These are phyloP conservation scores for Gracilinanus agilis DNA, from an alignment of 2,113 vertebrate genomes.

Conservation along the genomic window DNA sequence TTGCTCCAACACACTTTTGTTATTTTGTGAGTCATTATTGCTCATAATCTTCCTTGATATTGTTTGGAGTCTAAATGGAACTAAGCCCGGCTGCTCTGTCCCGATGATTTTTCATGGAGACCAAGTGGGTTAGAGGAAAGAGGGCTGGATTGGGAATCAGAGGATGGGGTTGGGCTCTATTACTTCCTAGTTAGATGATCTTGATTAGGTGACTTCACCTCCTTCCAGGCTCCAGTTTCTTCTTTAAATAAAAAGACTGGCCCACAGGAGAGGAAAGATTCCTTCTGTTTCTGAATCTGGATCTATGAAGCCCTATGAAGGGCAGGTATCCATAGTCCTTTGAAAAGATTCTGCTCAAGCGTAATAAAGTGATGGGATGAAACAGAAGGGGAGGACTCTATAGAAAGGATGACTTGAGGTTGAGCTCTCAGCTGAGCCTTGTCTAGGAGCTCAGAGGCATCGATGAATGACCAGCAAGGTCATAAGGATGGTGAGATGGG, in stretches of 20 bases:
- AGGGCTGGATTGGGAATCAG: background rate
- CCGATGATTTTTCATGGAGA: background rate
- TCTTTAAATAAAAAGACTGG: background rate
- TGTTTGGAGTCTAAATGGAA: background rate
- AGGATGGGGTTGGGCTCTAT: background rate
- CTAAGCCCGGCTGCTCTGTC: background rate
- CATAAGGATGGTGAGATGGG: background rate
- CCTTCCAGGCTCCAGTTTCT: background rate
- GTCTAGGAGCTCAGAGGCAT: background rate
- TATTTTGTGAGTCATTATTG: background rate
- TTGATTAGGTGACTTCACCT: background rate
- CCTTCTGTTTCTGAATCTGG: background rate
- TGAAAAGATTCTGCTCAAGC: background rate
- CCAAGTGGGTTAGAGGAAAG: background rate
- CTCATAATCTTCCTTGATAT: background rate
- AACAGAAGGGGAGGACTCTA: background rate
- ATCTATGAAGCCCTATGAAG: too few species aligned
- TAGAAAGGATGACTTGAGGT: background rate
- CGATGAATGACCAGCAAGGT: background rate
- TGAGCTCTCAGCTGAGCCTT: background rate
- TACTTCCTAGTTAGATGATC: background rate
- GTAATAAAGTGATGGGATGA: background rate
- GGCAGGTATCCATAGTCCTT: background rate
- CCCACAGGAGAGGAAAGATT: background rate
- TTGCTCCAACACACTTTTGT: background rate